Percentiles rank a stretch among this genome's conserved stretches.
These are phyloP conservation scores for Ennomos fuscantarius DNA, from an alignment of 2,888 invertebrate genomes.

Conservation along the genomic window DNA sequence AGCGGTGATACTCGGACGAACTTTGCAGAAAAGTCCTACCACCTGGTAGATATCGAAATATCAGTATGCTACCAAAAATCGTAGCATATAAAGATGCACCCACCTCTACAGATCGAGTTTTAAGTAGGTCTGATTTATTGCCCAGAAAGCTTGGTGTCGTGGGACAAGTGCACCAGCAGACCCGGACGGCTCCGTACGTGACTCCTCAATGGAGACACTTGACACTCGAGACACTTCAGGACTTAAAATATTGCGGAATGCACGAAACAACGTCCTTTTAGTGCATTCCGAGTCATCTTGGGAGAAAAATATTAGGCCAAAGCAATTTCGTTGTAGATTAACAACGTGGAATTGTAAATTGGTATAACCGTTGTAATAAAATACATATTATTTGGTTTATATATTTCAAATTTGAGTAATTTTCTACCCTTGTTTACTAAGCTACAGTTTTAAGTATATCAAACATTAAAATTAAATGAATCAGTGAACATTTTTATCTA, in stretches of 20 bases:
- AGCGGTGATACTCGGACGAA: too few relatives aligned
- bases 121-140: constrained; percentile 80
- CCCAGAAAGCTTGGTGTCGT: constrained; percentile 61
- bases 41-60: too few relatives aligned
- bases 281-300: not conserved
- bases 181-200: constrained; percentile 48
- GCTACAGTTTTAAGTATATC: too few relatives aligned
- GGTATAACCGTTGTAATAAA: too few relatives aligned
- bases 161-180: constrained; percentile 67
- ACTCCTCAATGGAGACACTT: constrained; percentile 50
- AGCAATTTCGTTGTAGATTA: too few relatives aligned
- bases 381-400: too few relatives aligned
- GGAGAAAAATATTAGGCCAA: constrained; percentile 8
- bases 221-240: constrained; percentile 19
- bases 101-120: constrained; percentile 50
- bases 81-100: constrained; percentile 44
- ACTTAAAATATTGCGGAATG: constrained; percentile 59
- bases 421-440: too few relatives aligned
- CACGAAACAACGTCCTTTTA: constrained; percentile 20
- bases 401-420: too few relatives aligned
- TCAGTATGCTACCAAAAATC: constrained; percentile 28
- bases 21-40: too few relatives aligned
- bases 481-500: too few relatives aligned
- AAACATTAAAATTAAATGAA: too few relatives aligned
- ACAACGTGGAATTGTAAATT: too few relatives aligned